Base-by-base conservation (phyloP, 2,113 vertebrate species). In the Epinephelus fuscoguttatus region DNA sequence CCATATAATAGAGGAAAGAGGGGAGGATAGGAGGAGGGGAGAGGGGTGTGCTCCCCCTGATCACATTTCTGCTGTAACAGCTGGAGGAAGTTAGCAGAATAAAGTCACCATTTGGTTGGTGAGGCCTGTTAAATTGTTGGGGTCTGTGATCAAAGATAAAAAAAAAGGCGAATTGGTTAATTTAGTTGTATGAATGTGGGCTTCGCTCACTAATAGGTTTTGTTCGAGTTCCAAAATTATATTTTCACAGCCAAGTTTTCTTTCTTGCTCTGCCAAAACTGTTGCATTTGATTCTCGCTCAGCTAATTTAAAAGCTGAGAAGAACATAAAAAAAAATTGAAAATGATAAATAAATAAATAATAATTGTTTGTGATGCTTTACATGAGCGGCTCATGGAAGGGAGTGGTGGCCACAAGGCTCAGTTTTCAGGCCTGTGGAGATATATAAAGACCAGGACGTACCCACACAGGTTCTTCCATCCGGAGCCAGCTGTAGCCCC, bases 381-480 rank as follows among this genome's bases (percentile, higher is more conserved):
- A n/a, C 30, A 40, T 14, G 5, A 40, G 72, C 40, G 15, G 18
- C 64, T 72, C 61, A 52, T n/a, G 53, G 60, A 62, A 68, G 12
- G 21, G 66, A 76, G 67, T 15, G 69, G 69, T 55, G 64, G 68
- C 55, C 55, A 42, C 18, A 15, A 60, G 80, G 70, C 84, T 79
- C 67, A 18, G 73, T 71, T 82, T 80, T 84, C 76, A 42, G 4
- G 55, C 62, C 61, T 68, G 64, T 69, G 63, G 50, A 19, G 80
- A 66, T 80, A 75, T 77, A 80, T 74, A 75, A 80, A 88, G 84
- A 83, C 49, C 0, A 40, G 19, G 50, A 96, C 97, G 25, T 94
- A 99, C 98, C 98, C 80, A 98, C 82, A 55, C 98, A 99, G 75
- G 97, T 99, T 94, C 98, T 96, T 75, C 97, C 95, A 30, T 99